A percentile compares a stretch with the other conserved stretches of the same genome.
Conservation (phyloP, 2,888 invertebrate genomes). For the Glaucopsyche alexis region DNA sequence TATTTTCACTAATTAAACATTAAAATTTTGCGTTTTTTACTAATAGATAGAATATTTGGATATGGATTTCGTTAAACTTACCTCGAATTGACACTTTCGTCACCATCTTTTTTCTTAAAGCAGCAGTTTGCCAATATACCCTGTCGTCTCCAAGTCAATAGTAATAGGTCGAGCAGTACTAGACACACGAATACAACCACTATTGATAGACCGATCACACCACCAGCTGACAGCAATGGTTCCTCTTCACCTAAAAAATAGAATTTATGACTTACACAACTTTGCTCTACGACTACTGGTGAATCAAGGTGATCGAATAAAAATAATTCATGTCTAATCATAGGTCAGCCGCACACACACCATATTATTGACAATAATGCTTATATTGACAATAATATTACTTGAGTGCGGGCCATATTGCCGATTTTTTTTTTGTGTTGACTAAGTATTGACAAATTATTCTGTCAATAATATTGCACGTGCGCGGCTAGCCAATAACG, state of each 20-base stretch:
- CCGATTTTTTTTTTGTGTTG: too few relatives aligned
- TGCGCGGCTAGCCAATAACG: too few relatives aligned
- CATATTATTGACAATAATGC: too few relatives aligned
- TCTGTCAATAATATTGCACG: too few relatives aligned
- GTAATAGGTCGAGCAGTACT: conserved; percentile 89
- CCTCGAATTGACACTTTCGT: conserved; percentile 77
- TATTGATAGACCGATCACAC: conserved; percentile 90
- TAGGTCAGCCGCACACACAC: too few relatives aligned
- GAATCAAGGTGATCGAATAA: too few relatives aligned
- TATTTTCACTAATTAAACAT: too few relatives aligned
- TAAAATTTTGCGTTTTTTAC: too few relatives aligned
- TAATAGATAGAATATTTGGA: background rate
- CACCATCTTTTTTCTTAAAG: conserved; percentile 80
- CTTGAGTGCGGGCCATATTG: too few relatives aligned
- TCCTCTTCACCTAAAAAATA: conserved; percentile 38
- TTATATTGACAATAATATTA: too few relatives aligned
- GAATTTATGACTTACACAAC: background rate
- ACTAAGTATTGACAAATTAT: too few relatives aligned
- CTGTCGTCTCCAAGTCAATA: conserved; percentile 82
- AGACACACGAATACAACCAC: conserved; percentile 87
- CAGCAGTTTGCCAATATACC: conserved; percentile 85
- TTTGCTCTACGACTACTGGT: background rate
- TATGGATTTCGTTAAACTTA: conserved; percentile 42
- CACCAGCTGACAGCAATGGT: conserved; percentile 80
- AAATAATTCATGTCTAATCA: too few relatives aligned